Conservation (phyloP, 2,888 invertebrate species). For the Eupithecia subumbrata region DNA sequence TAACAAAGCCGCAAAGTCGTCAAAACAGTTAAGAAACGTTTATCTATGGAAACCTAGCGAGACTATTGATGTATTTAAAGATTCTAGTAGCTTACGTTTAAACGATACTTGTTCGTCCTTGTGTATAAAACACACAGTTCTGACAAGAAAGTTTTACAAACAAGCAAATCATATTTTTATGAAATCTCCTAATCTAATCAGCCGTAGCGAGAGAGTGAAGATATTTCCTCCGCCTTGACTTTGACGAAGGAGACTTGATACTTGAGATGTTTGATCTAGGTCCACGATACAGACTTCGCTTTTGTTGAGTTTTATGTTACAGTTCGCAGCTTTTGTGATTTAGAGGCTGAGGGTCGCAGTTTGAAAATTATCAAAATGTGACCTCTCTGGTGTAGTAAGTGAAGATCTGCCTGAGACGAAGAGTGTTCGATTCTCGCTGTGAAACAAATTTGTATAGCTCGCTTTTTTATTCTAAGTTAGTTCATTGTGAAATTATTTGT, state of each 20-base stretch:
- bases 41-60: too few relatives aligned
- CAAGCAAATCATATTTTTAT: background rate
- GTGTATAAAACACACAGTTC: background rate
- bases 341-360: background rate
- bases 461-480: background rate
- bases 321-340: background rate
- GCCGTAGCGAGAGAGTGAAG: background rate
- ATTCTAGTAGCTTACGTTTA: too few relatives aligned
- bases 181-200: background rate
- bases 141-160: background rate
- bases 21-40: too few relatives aligned
- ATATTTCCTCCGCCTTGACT: background rate
- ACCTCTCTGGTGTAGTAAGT: background rate
- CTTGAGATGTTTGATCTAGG: conserved; percentile 2
- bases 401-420: background rate
- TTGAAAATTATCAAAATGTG: background rate
- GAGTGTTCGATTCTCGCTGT: background rate
- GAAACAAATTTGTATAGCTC: background rate
- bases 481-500: background rate
- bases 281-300: background rate
- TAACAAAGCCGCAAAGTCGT: too few relatives aligned
- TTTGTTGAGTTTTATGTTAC: background rate
- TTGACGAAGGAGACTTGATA: conserved; percentile 6
- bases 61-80: too few relatives aligned
- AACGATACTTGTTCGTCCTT: too few relatives aligned